phyloP scores from a whole-genome alignment of 2,113 vertebrate genomes.

The Ariopsis seemanni region DNA sequence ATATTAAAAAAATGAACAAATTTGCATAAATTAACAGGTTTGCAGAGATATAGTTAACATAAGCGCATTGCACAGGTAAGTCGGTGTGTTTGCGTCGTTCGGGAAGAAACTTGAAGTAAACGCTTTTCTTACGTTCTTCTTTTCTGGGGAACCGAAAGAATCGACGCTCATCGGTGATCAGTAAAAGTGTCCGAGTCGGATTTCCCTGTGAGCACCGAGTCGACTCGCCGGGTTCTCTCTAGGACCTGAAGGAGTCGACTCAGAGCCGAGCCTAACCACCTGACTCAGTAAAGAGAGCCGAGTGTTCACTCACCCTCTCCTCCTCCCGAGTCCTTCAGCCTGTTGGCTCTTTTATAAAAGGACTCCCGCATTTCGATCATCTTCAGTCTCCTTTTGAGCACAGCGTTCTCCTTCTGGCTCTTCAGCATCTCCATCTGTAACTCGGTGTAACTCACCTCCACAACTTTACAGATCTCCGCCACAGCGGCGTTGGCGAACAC shows the following conservation, averaged over 20 bases:
- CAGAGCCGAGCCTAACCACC: neutral
- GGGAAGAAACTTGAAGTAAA: too few species aligned
- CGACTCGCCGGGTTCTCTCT: neutral
- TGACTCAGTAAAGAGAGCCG: neutral
- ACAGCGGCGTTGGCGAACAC: slow-evolving; percentile 74
- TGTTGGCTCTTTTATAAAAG: slow-evolving; percentile 17
- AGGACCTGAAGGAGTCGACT: neutral
- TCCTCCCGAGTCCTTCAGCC: neutral
- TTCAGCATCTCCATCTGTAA: slow-evolving; percentile 7
- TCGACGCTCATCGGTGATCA: neutral
- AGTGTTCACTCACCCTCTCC: neutral
- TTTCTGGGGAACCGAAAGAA: neutral
- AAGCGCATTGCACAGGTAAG: too few species aligned
- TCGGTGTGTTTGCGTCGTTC: too few species aligned
- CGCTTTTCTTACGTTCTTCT: neutral
- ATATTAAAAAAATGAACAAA: too few species aligned
- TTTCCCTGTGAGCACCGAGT: too few species aligned
- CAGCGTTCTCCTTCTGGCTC: slow-evolving; percentile 6
- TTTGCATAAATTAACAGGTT: too few species aligned
- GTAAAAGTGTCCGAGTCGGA: neutral
- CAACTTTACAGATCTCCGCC: slow-evolving; percentile 74
- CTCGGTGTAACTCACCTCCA: slow-evolving; percentile 55
- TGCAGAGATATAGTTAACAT: too few species aligned
- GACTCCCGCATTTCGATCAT: slow-evolving; percentile 15
- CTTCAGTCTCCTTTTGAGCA: neutral